These are phyloP conservation scores for Lepidochrysops patricia DNA, from an alignment of 2,888 invertebrate species.

Conservation along the genomic window DNA sequence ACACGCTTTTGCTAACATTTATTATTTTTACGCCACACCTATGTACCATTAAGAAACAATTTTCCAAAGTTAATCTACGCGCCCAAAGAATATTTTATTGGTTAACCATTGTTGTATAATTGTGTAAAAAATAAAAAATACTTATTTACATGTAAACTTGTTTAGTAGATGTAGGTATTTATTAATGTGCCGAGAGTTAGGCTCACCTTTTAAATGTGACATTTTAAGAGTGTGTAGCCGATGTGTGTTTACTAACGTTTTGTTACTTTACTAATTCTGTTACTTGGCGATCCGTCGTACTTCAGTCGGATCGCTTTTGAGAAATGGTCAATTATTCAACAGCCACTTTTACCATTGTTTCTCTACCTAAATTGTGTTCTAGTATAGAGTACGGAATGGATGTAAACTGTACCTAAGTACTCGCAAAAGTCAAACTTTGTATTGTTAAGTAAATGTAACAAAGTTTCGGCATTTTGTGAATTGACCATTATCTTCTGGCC, in stretches of 20 bases:
- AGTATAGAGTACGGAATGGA: conserved; percentile 25
- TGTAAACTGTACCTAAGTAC: too few species aligned
- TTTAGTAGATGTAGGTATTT: conserved; percentile 65
- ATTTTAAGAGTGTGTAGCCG: conserved; percentile 62
- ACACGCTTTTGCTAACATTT: conserved; percentile 9
- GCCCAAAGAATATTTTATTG: conserved; percentile 69
- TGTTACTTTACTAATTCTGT: conserved; percentile 24
- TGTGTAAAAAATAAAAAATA: conserved; percentile 64
- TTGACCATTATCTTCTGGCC: conserved; percentile 26
- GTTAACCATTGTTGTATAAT: conserved; percentile 66
- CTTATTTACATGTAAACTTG: conserved; percentile 68
- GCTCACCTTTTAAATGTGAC: conserved; percentile 66
- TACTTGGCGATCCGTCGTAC: not conserved
- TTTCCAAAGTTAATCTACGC: conserved; percentile 64
- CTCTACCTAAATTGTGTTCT: not conserved
- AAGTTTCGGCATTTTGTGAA: conserved; percentile 63
- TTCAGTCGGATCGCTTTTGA: not conserved
- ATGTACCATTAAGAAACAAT: conserved; percentile 14
- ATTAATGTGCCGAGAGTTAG: conserved; percentile 49
- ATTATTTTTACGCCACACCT: conserved; percentile 15
- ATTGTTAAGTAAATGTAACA: conserved; percentile 36
- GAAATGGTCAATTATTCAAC: conserved; percentile 1
- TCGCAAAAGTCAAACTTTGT: conserved; percentile 65
- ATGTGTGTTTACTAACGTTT: conserved; percentile 29
- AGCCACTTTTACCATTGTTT: not conserved